Conservation (phyloP, 2,797 vertebrate genomes). For the Ispidina lecontei region DNA sequence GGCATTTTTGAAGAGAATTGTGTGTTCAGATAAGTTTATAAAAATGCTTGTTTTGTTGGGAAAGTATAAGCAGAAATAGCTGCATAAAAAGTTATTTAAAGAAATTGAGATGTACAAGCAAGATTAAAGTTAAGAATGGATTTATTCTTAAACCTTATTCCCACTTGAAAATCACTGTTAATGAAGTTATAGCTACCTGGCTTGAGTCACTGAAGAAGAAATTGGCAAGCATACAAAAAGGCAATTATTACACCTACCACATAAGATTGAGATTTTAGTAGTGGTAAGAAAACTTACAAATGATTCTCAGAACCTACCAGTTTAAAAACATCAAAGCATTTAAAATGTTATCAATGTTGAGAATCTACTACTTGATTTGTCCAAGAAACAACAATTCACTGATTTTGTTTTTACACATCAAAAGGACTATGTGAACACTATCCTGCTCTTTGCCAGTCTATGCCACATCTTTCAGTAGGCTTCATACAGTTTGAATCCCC, state of each 20-base stretch:
- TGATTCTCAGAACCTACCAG: not conserved
- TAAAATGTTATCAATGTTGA: not conserved
- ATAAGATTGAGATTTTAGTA: not conserved
- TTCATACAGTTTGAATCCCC: accelerated
- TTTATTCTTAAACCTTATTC: not conserved
- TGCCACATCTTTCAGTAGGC: not conserved
- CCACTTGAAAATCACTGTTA: not conserved
- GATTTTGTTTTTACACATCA: not conserved
- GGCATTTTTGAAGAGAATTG: not conserved
- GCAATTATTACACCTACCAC: not conserved
- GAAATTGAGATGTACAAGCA: not conserved
- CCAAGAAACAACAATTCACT: not conserved
- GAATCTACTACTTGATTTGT: not conserved
- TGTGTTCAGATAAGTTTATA: not conserved
- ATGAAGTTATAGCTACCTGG: not conserved
- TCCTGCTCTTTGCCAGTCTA: not conserved
- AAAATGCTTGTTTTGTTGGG: not conserved
- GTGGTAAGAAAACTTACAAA: not conserved
- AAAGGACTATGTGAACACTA: not conserved
- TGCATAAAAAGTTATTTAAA: not conserved
- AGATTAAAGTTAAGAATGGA: not conserved
- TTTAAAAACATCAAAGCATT: not conserved
- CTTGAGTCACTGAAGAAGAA: not conserved
- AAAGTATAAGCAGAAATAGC: not conserved
- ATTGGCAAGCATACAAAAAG: not conserved